These are phyloP conservation scores for Diplodus sargus DNA, from an alignment of 2,797 vertebrate species.

Conservation along the genomic window DNA sequence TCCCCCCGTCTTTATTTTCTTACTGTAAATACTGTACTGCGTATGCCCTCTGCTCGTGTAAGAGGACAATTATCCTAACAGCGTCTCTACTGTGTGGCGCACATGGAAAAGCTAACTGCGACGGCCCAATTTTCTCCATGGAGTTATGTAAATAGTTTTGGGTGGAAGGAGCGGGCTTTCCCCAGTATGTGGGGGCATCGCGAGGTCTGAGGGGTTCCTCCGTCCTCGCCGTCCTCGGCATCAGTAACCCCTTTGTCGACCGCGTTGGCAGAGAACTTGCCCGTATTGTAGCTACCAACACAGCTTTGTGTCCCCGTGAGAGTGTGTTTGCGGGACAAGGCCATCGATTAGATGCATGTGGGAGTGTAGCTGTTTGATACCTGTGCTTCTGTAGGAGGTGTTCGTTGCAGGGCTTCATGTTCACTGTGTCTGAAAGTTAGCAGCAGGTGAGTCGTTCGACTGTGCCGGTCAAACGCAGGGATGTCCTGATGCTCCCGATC, in stretches of 20 bases:
- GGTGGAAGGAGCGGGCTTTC: slow-evolving; percentile 79
- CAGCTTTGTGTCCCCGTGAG: slow-evolving; percentile 29
- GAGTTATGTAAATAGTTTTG: slow-evolving; percentile 81
- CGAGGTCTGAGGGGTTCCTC: slow-evolving; percentile 69
- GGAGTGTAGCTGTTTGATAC: slow-evolving; percentile 21
- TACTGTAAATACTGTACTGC: slow-evolving; percentile 74
- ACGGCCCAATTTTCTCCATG: slow-evolving; percentile 75
- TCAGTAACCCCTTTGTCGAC: slow-evolving; percentile 64
- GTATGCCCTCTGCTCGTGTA: slow-evolving; percentile 74
- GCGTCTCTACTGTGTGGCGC: slow-evolving; percentile 76
- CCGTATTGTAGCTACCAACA: slow-evolving; percentile 17
- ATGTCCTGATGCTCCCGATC: neutral
- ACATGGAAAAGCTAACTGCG: slow-evolving; percentile 80
- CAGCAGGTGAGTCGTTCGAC: too few species aligned
- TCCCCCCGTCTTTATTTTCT: slow-evolving; percentile 71
- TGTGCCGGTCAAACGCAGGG: too few species aligned
- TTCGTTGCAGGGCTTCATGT: neutral
- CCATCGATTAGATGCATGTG: slow-evolving; percentile 33
- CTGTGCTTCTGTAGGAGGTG: slow-evolving; percentile 19
- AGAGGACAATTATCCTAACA: slow-evolving; percentile 80
- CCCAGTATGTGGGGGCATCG: slow-evolving; percentile 63
- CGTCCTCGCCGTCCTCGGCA: slow-evolving; percentile 37
- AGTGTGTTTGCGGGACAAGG: slow-evolving; percentile 22
- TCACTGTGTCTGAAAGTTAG: neutral
- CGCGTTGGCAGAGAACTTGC: slow-evolving; percentile 10